These are phyloP conservation scores for Pholis gunnellus DNA, from an alignment of 2,113 vertebrate species.

Conservation along the genomic window DNA sequence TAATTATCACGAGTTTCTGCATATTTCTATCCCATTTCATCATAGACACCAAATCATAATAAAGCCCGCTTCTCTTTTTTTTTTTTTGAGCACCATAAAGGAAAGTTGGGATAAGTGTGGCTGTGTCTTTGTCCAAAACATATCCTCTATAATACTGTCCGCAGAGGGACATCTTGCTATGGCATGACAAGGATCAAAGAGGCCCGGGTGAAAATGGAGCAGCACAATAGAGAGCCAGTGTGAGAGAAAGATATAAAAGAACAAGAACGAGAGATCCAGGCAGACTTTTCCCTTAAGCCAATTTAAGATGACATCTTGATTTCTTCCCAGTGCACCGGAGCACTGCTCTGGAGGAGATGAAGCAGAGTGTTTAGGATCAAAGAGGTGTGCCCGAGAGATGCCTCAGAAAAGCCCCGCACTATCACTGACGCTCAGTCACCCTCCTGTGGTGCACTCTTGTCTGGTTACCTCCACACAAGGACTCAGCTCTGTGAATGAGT, in stretches of 20 bases:
- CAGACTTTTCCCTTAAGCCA: conserved; percentile 77
- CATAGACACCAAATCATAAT: conserved; percentile 65
- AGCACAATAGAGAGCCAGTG: conserved; percentile 62
- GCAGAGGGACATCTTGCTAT: conserved; percentile 64
- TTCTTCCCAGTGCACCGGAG: conserved; percentile 73
- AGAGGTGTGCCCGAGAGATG: conserved; percentile 69
- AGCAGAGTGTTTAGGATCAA: conserved; percentile 82
- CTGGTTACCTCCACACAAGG: conserved; percentile 55
- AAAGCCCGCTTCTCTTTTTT: conserved; percentile 44
- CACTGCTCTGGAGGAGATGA: conserved; percentile 73
- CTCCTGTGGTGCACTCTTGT: conserved; percentile 66
- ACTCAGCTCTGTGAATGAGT: conserved; percentile 29
- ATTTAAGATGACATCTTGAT: conserved; percentile 85
- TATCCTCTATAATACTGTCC: conserved; percentile 59
- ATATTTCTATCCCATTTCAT: conserved; percentile 80
- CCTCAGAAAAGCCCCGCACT: conserved; percentile 69
- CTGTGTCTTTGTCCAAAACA: conserved; percentile 59
- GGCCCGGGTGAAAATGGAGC: conserved; percentile 64
- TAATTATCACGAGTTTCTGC: conserved; percentile 69
- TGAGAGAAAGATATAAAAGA: conserved; percentile 68
- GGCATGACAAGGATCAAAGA: conserved; percentile 78
- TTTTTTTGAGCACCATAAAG: conserved; percentile 36
- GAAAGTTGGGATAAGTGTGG: conserved; percentile 39
- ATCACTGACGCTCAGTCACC: conserved; percentile 65
- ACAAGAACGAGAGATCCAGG: conserved; percentile 71